A percentile compares a stretch with the other conserved stretches of the same genome.
phyloP scores from a whole-genome alignment of 2,113 vertebrate species.

The Cynopterus brachyotis region DNA sequence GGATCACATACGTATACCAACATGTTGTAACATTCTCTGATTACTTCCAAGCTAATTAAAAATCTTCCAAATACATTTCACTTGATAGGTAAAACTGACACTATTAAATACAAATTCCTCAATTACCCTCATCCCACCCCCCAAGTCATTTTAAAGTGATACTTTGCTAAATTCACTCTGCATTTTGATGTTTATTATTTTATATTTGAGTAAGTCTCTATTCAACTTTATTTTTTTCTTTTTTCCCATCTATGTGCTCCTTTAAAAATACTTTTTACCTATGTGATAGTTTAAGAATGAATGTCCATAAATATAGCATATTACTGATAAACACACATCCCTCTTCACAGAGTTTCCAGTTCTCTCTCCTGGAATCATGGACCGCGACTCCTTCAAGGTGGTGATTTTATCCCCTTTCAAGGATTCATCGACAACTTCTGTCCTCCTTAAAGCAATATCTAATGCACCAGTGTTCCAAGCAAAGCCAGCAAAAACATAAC shows the following conservation, averaged over 20 bases:
- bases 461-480: not conserved
- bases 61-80: conserved; percentile 27
- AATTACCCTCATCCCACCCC: not conserved
- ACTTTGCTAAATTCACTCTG: not conserved
- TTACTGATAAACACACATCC: not conserved
- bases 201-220: not conserved
- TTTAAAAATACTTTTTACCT: conserved; percentile 24
- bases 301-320: not conserved
- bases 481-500: not conserved
- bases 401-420: not conserved
- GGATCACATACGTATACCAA: not conserved
- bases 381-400: not conserved
- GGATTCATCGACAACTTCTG: not conserved
- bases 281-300: not conserved
- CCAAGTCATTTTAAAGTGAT: not conserved
- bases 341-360: not conserved
- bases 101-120: not conserved
- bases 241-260: not conserved
- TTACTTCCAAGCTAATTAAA: not conserved
- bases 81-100: not conserved
- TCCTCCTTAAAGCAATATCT: not conserved
- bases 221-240: not conserved
- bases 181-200: not conserved
- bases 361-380: not conserved
- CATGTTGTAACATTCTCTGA: not conserved